Percentiles rank a stretch among this genome's conserved stretches.
These are phyloP conservation scores for Xiphorhynchus erythropygius DNA, from an alignment of 2,797 vertebrate genomes.

Conservation along the genomic window DNA sequence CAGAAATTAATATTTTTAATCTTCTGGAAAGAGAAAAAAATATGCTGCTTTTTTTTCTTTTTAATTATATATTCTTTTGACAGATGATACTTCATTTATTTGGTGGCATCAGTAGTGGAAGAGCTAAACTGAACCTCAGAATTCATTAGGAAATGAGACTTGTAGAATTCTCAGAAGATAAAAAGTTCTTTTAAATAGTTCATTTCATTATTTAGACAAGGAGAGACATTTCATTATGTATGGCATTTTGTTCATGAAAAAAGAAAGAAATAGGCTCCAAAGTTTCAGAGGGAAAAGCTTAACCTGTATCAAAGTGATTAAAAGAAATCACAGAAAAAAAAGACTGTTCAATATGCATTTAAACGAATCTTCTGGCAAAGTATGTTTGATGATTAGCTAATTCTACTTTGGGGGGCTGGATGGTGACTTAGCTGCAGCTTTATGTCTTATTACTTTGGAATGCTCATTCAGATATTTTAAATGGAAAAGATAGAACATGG, in stretches of 20 bases:
- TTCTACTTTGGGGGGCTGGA: neutral
- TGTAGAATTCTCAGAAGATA: neutral
- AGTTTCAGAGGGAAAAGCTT: neutral
- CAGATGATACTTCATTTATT: neutral
- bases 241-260: neutral
- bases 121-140: neutral
- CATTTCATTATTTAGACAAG: conserved; percentile 11
- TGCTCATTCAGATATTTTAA: conserved; percentile 4
- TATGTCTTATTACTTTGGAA: conserved; percentile 44
- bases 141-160: neutral
- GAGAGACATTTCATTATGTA: neutral
- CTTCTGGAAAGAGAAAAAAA: neutral
- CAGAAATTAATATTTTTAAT: neutral
- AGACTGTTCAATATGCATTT: neutral
- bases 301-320: conserved; percentile 1
- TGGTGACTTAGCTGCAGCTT: neutral
- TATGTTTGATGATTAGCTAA: conserved; percentile 19
- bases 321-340: neutral
- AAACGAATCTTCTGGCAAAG: neutral
- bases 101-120: neutral
- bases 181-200: neutral
- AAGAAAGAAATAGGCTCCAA: neutral
- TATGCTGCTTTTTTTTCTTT: neutral
- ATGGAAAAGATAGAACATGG: neutral
- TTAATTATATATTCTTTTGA: neutral